Base-by-base conservation (phyloP, 2,888 invertebrate genomes). In the Hemithea aestivaria region DNA sequence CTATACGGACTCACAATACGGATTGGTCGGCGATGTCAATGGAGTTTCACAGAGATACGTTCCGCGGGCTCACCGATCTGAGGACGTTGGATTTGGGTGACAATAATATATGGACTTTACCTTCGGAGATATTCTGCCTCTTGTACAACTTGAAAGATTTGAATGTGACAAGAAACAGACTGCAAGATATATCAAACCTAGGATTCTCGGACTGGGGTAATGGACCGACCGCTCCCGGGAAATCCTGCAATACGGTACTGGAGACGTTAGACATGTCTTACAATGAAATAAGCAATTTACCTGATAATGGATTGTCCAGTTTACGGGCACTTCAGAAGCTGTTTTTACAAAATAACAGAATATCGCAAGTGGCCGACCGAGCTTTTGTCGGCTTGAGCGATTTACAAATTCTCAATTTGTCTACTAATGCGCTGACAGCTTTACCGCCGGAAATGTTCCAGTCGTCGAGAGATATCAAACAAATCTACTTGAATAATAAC, bases 11-110 rank as follows among this genome's bases (percentile, higher is more conserved):
- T 9, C 92, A 92, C 67, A 94, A 94, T 68, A 91, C 92, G 16
- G 93, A 94, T 64, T 94, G 94, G 93, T 92, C 93, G 7, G 91
- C 92, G 10, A 92, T 93, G 91, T 92, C 92, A 11, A 88, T 94
- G 80, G 93, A 94, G 57, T 87, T 94, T 45, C 91, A 92, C 59
- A 87, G 91, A 25, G 92, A 93, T 61, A 91, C 93, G 42, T 90
- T 94, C 45, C 85, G 92, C 46, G 90, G 93, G 6, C 83, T 94
- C 35, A 89, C 90, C 10, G 91, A 91, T 62, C 80, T 94, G 25
- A 88, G 91, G 55, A 88, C 81, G 52, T 85, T 94, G 53, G 92
- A 94, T 76, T 84, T 94, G 40, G 91, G 91, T 21, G 92, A 92
- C 61, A 94, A 94, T 70, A 93, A 93, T 66, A 91, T 94, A 53